These are phyloP conservation scores for Oryzias celebensis DNA, from an alignment of 2,113 vertebrate genomes.

Conservation along the genomic window DNA sequence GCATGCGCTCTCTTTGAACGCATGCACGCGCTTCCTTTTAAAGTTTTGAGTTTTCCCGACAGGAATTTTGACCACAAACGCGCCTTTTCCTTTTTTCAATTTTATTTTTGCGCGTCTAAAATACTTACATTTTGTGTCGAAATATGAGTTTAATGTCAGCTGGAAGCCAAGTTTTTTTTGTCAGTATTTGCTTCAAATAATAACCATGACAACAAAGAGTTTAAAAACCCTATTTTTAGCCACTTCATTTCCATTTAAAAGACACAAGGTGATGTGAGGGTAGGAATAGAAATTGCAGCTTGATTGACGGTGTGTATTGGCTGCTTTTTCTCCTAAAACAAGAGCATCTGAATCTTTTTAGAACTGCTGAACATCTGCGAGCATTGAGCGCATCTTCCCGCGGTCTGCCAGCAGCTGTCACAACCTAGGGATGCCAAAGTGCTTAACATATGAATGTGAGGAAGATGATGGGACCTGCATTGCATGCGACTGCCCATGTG, in stretches of 20 bases:
- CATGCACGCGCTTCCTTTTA: conserved; percentile 32
- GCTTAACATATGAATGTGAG: conserved; percentile 68
- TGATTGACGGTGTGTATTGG: conserved; percentile 41
- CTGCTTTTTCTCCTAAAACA: conserved; percentile 25
- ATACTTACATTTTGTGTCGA: not conserved
- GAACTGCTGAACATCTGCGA: conserved; percentile 68
- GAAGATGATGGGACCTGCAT: conserved; percentile 51
- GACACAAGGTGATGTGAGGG: conserved; percentile 20
- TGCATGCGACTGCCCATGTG: conserved; percentile 55
- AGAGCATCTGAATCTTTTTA: conserved; percentile 52
- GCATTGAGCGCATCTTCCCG: conserved; percentile 53
- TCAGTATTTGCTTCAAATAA: too few species aligned
- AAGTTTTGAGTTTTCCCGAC: conserved; percentile 21
- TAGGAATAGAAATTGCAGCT: conserved; percentile 42
- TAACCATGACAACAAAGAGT: not conserved
- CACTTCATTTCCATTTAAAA: conserved; percentile 21
- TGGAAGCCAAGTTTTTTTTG: too few species aligned
- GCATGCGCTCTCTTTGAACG: too few species aligned
- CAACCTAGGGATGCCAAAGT: conserved; percentile 39
- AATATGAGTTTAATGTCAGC: not conserved
- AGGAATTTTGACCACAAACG: conserved; percentile 37
- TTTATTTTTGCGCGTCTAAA: not conserved
- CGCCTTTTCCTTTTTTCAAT: not conserved
- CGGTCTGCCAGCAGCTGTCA: conserved; percentile 62
- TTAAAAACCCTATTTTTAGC: not conserved